These are phyloP conservation scores for Rhorus exstirpatorius DNA, from an alignment of 2,888 invertebrate species.

Conservation along the genomic window DNA sequence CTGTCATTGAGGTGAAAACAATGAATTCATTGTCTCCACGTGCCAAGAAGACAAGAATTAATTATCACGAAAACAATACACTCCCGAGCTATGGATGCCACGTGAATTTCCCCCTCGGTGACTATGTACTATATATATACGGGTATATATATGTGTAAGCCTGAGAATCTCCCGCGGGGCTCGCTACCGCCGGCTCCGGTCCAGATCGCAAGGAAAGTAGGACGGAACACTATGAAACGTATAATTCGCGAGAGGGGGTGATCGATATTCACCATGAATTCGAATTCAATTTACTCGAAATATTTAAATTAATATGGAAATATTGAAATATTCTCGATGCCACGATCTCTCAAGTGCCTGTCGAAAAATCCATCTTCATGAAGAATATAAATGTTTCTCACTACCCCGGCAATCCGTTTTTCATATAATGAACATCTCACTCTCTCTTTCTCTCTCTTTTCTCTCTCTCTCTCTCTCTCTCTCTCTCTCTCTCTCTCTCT, in stretches of 20 bases:
- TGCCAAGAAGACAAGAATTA: constrained; percentile 56
- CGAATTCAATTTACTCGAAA: constrained; percentile 54
- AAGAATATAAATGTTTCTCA: constrained; percentile 48
- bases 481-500: neutral
- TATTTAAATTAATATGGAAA: constrained; percentile 63
- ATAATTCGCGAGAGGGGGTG: neutral
- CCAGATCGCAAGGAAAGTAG: constrained; percentile 28
- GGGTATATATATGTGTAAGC: neutral
- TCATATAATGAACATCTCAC: constrained; percentile 28
- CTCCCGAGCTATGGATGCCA: constrained; percentile 1
- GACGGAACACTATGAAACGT: neutral
- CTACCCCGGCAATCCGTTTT: constrained; percentile 3
- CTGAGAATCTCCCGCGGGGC: constrained; percentile 15
- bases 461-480: neutral
- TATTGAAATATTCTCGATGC: constrained; percentile 42
- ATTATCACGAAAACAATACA: constrained; percentile 65
- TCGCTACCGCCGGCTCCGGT: neutral
- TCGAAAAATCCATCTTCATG: constrained; percentile 47
- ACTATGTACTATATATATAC: neutral
- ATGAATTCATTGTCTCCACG: constrained; percentile 49
- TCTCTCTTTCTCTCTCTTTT: too few relatives aligned
- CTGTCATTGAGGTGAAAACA: constrained; percentile 54
- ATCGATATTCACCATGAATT: constrained; percentile 46
- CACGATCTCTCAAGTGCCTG: constrained; percentile 4
- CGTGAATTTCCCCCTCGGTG: neutral